A percentile compares a stretch with the other conserved stretches of the same genome.
Conservation (phyloP, 1,140 invertebrate genomes). For the Drosophila bipectinata region DNA sequence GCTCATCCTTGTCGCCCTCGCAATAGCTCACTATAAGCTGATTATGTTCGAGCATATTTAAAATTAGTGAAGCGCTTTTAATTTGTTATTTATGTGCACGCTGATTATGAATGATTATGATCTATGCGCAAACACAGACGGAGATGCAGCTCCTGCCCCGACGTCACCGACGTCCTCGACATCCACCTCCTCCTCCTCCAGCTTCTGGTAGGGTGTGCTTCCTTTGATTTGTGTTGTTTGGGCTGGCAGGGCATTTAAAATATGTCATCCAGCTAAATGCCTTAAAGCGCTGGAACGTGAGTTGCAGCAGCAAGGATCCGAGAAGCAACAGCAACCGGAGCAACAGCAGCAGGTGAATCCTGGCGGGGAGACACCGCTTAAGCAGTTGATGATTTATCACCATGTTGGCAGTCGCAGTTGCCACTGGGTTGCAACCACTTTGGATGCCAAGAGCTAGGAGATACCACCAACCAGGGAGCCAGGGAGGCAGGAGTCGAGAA, state of each 20-base stretch:
- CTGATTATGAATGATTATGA: conserved; percentile 82
- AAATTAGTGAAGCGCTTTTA: conserved; percentile 83
- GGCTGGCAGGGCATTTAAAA: conserved; percentile 77
- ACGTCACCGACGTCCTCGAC: not conserved
- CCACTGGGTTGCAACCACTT: conserved; percentile 50
- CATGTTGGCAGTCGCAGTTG: conserved; percentile 56
- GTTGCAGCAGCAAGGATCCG: conserved; percentile 40
- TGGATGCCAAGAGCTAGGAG: conserved; percentile 32
- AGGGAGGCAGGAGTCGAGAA: conserved; percentile 7
- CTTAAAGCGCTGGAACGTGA: conserved; percentile 72
- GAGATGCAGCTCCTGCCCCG: conserved; percentile 30
- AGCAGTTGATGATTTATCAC: conserved; percentile 79
- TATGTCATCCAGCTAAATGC: conserved; percentile 79
- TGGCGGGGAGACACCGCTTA: conserved; percentile 64
- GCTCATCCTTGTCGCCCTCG: conserved; percentile 23
- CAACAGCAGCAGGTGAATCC: conserved; percentile 34
- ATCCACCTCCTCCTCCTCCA: conserved; percentile 5
- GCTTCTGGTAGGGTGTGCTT: conserved; percentile 16
- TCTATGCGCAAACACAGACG: conserved; percentile 74
- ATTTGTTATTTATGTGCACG: conserved; percentile 83
- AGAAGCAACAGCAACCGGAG: conserved; percentile 2
- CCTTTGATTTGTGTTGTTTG: conserved; percentile 75
- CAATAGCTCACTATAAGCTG: conserved; percentile 62
- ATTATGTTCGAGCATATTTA: conserved; percentile 83
- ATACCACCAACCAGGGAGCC: not conserved